Conservation (phyloP, 1,140 invertebrate genomes). For the Polyergus mexicanus region DNA sequence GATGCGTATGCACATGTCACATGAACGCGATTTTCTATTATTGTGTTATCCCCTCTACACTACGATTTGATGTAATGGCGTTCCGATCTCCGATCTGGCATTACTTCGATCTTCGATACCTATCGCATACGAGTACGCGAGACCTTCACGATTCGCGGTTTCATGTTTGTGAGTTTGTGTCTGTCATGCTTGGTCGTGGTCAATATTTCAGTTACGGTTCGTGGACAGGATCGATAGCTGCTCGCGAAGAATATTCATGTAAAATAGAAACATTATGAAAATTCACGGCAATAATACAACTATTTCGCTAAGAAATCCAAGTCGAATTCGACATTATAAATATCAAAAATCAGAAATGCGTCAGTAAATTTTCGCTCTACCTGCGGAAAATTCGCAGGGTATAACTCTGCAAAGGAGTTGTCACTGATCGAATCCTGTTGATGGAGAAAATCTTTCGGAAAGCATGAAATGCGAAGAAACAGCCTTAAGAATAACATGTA, state of each 20-base stretch:
- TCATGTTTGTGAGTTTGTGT: neutral
- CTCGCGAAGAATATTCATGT: neutral
- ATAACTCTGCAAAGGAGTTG: too few species aligned
- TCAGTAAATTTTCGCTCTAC: neutral
- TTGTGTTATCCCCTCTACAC: too few species aligned
- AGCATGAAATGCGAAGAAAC: constrained; percentile 75
- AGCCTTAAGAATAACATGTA: constrained; percentile 64
- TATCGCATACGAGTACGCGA: too few species aligned
- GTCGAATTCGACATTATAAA: constrained; percentile 9
- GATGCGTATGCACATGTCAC: too few species aligned
- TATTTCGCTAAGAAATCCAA: neutral
- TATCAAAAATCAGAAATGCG: neutral
- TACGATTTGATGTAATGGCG: too few species aligned
- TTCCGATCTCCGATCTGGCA: too few species aligned
- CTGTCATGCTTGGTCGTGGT: constrained; percentile 23
- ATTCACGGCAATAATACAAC: neutral
- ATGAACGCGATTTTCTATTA: too few species aligned
- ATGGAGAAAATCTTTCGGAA: constrained; percentile 46
- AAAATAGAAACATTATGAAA: constrained; percentile 36
- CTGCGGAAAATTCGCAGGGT: neutral
- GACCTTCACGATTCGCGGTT: too few species aligned
- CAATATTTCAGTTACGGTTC: constrained; percentile 5
- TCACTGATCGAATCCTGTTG: neutral
- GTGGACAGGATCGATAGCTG: constrained; percentile 24
- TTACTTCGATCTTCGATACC: too few species aligned